Evolutionary conservation across 2,797 vertebrate species (phyloP).

Genomic region (Melanotaenia nigrans): DNA sequence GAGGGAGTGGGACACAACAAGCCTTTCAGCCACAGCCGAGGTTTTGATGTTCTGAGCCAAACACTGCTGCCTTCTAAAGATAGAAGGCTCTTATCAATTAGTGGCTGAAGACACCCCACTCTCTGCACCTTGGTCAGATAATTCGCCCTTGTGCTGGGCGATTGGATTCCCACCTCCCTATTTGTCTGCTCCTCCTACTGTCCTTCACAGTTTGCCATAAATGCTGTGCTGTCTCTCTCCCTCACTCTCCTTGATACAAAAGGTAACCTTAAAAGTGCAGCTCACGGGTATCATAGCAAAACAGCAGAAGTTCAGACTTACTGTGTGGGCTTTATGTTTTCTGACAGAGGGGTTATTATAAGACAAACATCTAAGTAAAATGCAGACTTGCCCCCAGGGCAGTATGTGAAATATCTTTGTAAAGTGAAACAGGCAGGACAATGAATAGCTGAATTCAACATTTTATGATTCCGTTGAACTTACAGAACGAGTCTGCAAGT

Average conservation of each 20-base stretch:
- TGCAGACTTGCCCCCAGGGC: slow-evolving; percentile 7
- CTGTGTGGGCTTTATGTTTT: slow-evolving; percentile 4
- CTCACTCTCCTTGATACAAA: slow-evolving; percentile 33
- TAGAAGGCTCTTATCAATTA: slow-evolving; percentile 86
- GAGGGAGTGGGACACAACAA: slow-evolving; percentile 67
- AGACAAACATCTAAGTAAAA: slow-evolving; percentile 24
- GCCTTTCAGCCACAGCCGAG: slow-evolving; percentile 80
- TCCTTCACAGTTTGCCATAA: slow-evolving; percentile 80
- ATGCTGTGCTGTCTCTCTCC: slow-evolving; percentile 47
- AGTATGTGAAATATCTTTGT: slow-evolving; percentile 32
- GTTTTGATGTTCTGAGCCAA: slow-evolving; percentile 82
- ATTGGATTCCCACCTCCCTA: slow-evolving; percentile 79
- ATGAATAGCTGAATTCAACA: slow-evolving; percentile 36
- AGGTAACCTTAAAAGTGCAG: slow-evolving; percentile 55
- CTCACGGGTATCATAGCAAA: slow-evolving; percentile 21
- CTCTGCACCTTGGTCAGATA: slow-evolving; percentile 83
- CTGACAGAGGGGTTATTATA: slow-evolving; percentile 6
- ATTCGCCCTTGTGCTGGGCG: slow-evolving; percentile 77
- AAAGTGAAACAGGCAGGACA: slow-evolving; percentile 27
- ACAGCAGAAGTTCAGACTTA: slow-evolving; percentile 1
- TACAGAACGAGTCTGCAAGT: background rate
- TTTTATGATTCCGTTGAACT: slow-evolving; percentile 37
- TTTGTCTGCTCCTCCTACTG: slow-evolving; percentile 69
- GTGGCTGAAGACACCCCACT: slow-evolving; percentile 78
- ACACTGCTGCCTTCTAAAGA: slow-evolving; percentile 82